phyloP scores from a whole-genome alignment of 1,140 invertebrate genomes.

The Trinorchestia longiramus region DNA sequence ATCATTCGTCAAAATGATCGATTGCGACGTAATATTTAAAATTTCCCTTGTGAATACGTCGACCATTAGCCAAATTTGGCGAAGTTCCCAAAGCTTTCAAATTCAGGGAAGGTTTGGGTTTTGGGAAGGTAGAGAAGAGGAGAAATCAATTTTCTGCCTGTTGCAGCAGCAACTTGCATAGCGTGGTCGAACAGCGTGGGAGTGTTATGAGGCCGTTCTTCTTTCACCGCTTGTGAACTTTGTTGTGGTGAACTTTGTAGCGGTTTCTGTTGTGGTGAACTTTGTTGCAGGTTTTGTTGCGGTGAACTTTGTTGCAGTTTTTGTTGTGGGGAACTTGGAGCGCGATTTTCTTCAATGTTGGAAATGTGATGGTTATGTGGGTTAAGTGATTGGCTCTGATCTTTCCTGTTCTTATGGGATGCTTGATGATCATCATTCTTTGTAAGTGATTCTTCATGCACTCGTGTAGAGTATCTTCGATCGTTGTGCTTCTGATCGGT shows the following conservation, averaged over 20 bases:
- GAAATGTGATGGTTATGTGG: not conserved
- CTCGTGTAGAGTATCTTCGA: not conserved
- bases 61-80: not conserved
- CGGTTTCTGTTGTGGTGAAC: no score
- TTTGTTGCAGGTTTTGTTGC: not conserved
- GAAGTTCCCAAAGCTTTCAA: slow-evolving; percentile 2
- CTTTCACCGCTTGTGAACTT: not conserved
- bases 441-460: not conserved
- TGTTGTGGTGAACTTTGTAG: not conserved
- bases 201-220: not conserved
- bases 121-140: not conserved
- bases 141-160: not conserved
- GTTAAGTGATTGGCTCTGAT: not conserved
- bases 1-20: not conserved
- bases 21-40: not conserved
- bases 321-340: not conserved
- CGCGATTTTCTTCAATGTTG: not conserved
- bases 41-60: not conserved
- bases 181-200: not conserved
- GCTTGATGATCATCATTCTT: not conserved
- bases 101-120: not conserved
- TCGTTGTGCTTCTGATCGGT: not conserved
- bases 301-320: not conserved
- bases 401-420: not conserved
- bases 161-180: not conserved